Conservation (phyloP, 1,140 invertebrate genomes). For the Nomia melanderi region DNA sequence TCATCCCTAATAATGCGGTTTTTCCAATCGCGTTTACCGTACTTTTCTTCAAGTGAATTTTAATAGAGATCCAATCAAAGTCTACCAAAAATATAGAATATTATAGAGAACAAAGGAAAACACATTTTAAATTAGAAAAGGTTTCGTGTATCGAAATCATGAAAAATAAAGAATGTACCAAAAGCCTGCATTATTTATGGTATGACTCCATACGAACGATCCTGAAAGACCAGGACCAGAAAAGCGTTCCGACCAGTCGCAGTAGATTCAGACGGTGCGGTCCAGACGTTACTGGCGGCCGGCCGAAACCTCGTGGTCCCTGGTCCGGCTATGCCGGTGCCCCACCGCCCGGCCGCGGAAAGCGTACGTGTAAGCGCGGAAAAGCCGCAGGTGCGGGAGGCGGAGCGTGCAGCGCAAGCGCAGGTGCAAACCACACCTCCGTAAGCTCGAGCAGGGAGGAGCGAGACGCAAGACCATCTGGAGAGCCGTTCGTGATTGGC, state of each 20-base stretch:
- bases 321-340: background rate
- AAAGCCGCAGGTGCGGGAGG: constrained; percentile 63
- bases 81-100: no score
- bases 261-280: constrained; percentile 30
- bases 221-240: no score
- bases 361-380: constrained; percentile 60
- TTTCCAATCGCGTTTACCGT: no score
- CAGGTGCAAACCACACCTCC: constrained; percentile 75
- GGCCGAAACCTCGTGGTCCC: constrained; percentile 28
- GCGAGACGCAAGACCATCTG: constrained; percentile 70
- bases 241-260: background rate
- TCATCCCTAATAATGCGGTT: no score
- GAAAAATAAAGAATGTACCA: no score
- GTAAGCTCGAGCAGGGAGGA: constrained; percentile 72
- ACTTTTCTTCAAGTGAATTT: no score
- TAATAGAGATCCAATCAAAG: no score
- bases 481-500: constrained; percentile 72
- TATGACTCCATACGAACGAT: no score
- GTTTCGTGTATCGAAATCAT: no score
- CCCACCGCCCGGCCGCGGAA: constrained; percentile 44
- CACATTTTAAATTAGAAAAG: no score
- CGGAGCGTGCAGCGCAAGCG: constrained; percentile 67
- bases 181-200: no score
- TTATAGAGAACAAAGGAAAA: no score
- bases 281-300: constrained; percentile 20